phyloP scores from a whole-genome alignment of 2,888 invertebrate genomes.

The Blastobasis lacticolella region DNA sequence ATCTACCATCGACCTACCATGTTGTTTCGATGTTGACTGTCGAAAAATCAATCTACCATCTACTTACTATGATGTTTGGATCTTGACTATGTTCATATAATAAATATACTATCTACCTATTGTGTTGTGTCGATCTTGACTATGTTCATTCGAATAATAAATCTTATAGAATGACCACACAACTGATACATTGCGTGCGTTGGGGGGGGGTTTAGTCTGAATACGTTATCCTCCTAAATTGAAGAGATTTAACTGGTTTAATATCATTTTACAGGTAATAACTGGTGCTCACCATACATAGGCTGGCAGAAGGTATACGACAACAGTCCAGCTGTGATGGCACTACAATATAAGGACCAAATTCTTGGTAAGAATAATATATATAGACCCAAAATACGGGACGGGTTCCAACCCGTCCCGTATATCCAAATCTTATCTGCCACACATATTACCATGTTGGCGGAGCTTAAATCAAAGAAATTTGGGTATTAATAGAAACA shows the following conservation, averaged over 20 bases:
- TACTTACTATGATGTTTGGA: background rate
- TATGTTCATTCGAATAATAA: too few relatives aligned
- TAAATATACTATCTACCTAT: background rate
- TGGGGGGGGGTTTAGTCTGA: too few relatives aligned
- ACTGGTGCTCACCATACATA: slow-evolving; percentile 94
- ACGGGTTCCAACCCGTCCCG: background rate
- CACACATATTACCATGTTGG: too few relatives aligned
- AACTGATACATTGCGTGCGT: too few relatives aligned
- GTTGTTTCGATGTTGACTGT: background rate
- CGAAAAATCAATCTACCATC: background rate
- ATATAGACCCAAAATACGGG: background rate
- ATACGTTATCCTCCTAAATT: too few relatives aligned
- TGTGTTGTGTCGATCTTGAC: background rate
- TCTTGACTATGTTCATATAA: background rate
- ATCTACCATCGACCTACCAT: too few relatives aligned
- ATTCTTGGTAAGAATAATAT: slow-evolving; percentile 61
- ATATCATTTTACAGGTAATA: slow-evolving; percentile 73
- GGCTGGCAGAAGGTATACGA: slow-evolving; percentile 92
- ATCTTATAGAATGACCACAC: too few relatives aligned
- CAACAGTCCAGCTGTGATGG: slow-evolving; percentile 78
- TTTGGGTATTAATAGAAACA: too few relatives aligned
- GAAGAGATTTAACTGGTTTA: too few relatives aligned
- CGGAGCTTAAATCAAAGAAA: too few relatives aligned
- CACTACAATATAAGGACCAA: slow-evolving; percentile 50
- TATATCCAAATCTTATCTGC: background rate